Conservation (phyloP, 2,888 invertebrate species). For the Agrochola macilenta region DNA sequence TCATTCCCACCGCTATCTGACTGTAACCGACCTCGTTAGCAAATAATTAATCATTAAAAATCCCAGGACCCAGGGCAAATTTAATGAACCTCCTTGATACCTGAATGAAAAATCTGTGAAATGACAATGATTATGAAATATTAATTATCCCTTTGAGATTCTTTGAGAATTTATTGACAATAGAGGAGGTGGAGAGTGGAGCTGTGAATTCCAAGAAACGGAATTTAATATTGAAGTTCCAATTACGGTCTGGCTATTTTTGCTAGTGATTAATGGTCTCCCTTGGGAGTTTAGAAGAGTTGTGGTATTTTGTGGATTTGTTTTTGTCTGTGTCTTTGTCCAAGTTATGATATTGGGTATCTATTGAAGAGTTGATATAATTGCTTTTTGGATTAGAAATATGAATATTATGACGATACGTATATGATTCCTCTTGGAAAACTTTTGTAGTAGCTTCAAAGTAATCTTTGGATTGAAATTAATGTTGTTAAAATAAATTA, state of each 20-base stretch:
- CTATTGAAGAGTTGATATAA: neutral
- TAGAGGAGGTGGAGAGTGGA: slow-evolving; percentile 4
- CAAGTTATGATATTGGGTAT: neutral
- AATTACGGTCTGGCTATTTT: slow-evolving; percentile 45
- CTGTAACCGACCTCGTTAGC: slow-evolving; percentile 56
- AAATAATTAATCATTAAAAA: slow-evolving; percentile 61
- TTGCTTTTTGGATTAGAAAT: neutral
- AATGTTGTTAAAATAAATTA: neutral
- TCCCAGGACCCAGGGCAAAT: slow-evolving; percentile 36
- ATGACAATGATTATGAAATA: slow-evolving; percentile 55
- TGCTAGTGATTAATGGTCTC: slow-evolving; percentile 52
- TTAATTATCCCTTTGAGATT: slow-evolving; percentile 52
- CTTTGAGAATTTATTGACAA: slow-evolving; percentile 53
- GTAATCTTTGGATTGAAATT: neutral
- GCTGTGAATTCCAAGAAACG: slow-evolving; percentile 38
- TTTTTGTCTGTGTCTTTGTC: slow-evolving; percentile 3
- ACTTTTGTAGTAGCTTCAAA: too few species aligned
- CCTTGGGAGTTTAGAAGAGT: slow-evolving; percentile 22
- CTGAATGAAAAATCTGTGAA: slow-evolving; percentile 48
- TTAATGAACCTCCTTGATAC: slow-evolving; percentile 49
- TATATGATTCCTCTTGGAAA: neutral
- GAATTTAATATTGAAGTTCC: slow-evolving; percentile 59
- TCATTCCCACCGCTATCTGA: slow-evolving; percentile 48
- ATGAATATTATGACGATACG: neutral
- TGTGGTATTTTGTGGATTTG: slow-evolving; percentile 13